Evolutionary conservation across 1,140 invertebrate genomes (phyloP), one percentile per base, ranked within the genome.

Genomic region (Philotrypesis tridentata): DNA sequence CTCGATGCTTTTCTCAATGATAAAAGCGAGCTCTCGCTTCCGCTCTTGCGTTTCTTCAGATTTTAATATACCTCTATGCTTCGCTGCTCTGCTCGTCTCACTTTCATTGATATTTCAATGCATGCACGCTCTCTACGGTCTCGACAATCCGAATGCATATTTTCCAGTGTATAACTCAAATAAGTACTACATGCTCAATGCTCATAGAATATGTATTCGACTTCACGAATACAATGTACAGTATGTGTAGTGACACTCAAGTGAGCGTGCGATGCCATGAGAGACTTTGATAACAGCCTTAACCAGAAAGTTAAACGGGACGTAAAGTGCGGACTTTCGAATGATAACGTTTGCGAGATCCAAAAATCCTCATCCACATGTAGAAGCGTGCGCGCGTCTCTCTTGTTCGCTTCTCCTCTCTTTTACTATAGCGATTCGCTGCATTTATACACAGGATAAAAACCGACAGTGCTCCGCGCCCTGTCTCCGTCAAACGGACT

Each of bases 401-500:
- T n/a, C 14, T 60, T 17, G 2, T 11, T 14, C 61, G 25, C 33
- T 65, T 65, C 65, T 40, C 65, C 33, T 33, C 31, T 37, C n/a
- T 65, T 37, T 27, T n/a, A 3, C 43, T 3, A n/a, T 40, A 14
- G 23, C 23, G 33, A 68, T 78, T 68, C 31, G 55, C 65, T 12
- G 74, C 40, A 65, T 76, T 65, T 65, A n/a, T n/a, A 40, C 31
- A 21, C 60, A 65, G 60, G 65, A 78, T 78, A 70, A 78, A 68
- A 78, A 65, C 70, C 40, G 40, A 8, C 67, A 70, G 40, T 27
- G 40, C 70, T 78, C 65, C 40, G 14, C 14, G 40, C 40, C 40
- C 12, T 14, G 23, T 25, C 14, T 37, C 61, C 61, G 61, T 33
- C 67, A n/a, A 31, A n/a, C 31, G 27, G 31, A 70, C 67, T 3